A percentile compares a stretch with the other conserved stretches of the same genome.
Conservation (phyloP, 1,140 invertebrate genomes). For the Drosophila leontia region DNA sequence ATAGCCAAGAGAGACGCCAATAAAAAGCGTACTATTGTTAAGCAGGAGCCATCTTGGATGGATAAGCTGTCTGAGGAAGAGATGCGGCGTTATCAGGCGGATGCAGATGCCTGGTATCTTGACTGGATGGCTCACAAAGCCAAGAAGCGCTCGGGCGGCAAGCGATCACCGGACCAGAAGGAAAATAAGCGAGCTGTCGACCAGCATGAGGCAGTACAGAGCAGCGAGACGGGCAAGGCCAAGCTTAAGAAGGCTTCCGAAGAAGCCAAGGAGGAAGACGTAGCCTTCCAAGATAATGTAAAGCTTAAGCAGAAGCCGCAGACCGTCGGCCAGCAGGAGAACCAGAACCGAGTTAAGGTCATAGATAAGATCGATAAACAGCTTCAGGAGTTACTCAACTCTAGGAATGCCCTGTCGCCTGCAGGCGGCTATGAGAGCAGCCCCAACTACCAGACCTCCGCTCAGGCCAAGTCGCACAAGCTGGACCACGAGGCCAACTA, state of each 20-base stretch:
- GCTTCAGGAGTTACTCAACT: conserved; percentile 1
- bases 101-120: neutral
- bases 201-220: neutral
- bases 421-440: conserved; percentile 49
- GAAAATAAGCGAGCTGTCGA: neutral
- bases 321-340: conserved; percentile 19
- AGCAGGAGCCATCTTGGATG: neutral
- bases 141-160: neutral
- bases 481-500: conserved; percentile 79
- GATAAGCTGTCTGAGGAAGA: neutral
- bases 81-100: neutral
- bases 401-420: conserved; percentile 17
- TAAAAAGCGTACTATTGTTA: neutral
- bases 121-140: neutral
- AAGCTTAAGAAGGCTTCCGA: neutral
- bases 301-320: conserved; percentile 46
- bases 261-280: neutral
- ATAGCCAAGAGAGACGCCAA: neutral
- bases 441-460: conserved; percentile 21
- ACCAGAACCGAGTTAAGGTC: neutral
- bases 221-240: neutral
- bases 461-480: conserved; percentile 43
- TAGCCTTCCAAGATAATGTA: conserved; percentile 24
- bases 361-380: neutral
- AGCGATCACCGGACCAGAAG: too few species aligned